Evolutionary conservation across 2,113 vertebrate genomes (phyloP), one percentile per base, ranked within the genome.

Genomic region (Clupea harengus): DNA sequence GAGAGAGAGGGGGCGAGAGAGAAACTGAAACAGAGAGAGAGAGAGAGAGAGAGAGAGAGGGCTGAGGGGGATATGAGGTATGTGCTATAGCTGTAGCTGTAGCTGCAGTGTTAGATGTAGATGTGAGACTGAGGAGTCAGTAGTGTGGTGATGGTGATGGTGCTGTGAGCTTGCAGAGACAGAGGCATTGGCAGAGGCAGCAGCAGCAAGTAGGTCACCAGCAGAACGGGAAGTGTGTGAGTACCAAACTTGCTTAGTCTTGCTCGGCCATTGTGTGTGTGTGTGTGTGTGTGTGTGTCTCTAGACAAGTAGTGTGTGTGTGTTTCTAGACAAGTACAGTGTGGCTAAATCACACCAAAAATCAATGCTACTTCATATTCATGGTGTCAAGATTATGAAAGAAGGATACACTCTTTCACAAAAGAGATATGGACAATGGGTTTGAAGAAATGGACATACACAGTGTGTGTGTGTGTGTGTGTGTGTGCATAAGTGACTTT

Each of bases 181-280:
- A 67, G 25, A 11, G 9, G 6, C 64, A 67, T 20, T 22, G 25
- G n/a, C 22, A 22, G 60, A 22, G 25, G 10, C 60, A 67, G 60
- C 60, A n/a, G 2, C 81, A 82, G 49, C 49, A 54, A 82, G 45
- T 82, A 82, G 82, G 82, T 82, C 82, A 82, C 49, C 49, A 32
- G 82, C 82, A 82, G 82, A 82, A 25, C 64, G 64, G 49, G 49
- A 50, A 82, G 52, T 46, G 45, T 39, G 45, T 47, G 46, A 47
- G 81, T 82, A 82, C 81, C 81, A n/a, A 82, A 81, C 81, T 2
- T 49, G 28, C 81, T 28, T 49, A 17, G 81, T 45, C 45, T 50
- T n/a, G 22, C 45, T 25, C 80, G 22, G 11, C 6, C 44, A 46
- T 11, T 46, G 0, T 45, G 44, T 72, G 20, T 75, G 45, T n/a